Evolutionary conservation across 2,888 invertebrate genomes (phyloP).

Genomic region (Ecdyonurus torrentis): DNA sequence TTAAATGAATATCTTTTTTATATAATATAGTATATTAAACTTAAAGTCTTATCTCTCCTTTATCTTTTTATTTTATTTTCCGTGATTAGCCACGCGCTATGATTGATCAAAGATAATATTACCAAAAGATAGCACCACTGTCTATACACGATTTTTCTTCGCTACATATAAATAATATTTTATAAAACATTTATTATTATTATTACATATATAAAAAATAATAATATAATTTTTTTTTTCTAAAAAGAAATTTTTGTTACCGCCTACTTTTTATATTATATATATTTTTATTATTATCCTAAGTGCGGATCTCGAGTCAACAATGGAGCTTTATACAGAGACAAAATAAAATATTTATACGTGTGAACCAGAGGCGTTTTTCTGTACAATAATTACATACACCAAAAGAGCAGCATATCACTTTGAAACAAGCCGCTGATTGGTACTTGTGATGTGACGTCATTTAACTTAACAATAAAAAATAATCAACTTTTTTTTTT

Average conservation of each 20-base stretch:
- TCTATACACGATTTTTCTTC: background rate
- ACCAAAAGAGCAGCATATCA: background rate
- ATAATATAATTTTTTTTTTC: background rate
- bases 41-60: background rate
- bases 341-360: background rate
- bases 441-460: background rate
- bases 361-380: background rate
- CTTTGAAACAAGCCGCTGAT: background rate
- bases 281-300: background rate
- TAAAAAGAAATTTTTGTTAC: background rate
- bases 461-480: background rate
- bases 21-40: no score
- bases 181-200: no score
- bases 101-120: background rate
- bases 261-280: background rate
- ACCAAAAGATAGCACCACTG: background rate
- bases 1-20: background rate
- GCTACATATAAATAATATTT: background rate
- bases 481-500: background rate
- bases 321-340: background rate
- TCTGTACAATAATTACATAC: background rate
- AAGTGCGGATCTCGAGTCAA: background rate
- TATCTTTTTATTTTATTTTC: background rate
- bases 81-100: background rate
- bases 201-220: background rate